phyloP scores from a whole-genome alignment of 2,888 invertebrate species.

The Boloria selene region DNA sequence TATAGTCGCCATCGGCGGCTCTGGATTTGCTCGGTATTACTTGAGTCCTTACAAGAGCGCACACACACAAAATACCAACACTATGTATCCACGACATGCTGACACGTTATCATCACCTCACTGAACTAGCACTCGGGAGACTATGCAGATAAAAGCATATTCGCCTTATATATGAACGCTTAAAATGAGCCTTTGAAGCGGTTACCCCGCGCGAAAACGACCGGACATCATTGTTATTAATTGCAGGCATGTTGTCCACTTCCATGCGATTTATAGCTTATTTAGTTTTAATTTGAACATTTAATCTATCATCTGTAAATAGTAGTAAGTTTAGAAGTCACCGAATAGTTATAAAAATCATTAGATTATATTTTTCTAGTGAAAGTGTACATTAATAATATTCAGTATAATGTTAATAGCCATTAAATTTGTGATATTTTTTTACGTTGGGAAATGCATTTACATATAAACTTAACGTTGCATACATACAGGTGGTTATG shows the following conservation, averaged over 20 bases:
- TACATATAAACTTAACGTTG: no score
- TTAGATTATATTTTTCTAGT: no score
- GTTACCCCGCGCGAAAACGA: conserved; percentile 73
- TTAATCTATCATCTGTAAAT: not conserved
- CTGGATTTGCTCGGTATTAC: conserved; percentile 74
- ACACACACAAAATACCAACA: conserved; percentile 67
- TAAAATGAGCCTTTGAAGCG: conserved; percentile 69
- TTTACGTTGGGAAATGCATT: no score
- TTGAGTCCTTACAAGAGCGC: conserved; percentile 68
- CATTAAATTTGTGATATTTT: no score
- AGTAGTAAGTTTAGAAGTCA: no score
- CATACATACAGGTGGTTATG: no score
- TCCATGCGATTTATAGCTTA: conserved; percentile 15
- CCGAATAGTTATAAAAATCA: no score
- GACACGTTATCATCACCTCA: conserved; percentile 49
- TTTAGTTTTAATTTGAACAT: not conserved
- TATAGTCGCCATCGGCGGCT: conserved; percentile 83
- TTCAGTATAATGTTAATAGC: no score
- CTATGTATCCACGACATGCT: conserved; percentile 67
- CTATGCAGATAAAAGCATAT: conserved; percentile 73
- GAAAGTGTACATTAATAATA: no score
- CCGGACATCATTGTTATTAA: conserved; percentile 81
- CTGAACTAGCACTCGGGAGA: conserved; percentile 44
- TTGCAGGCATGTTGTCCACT: conserved; percentile 47
- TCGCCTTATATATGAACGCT: conserved; percentile 74